Evolutionary conservation across 1,140 invertebrate genomes (phyloP).

Genomic region (Manduca sexta): DNA sequence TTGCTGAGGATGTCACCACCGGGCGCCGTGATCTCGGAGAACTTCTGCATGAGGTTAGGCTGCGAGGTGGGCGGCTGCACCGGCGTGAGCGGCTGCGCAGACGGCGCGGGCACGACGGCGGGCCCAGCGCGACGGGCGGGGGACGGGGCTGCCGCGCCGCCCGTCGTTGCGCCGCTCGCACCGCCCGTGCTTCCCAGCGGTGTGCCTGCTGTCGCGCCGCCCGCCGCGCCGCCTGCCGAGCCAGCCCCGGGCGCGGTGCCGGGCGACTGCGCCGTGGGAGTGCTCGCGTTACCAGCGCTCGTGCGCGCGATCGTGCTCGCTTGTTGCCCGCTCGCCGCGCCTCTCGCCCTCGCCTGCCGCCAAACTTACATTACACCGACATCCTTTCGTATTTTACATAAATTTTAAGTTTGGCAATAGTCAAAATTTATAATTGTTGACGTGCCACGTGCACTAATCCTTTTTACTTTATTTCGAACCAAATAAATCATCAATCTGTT

Average conservation of each 20-base stretch:
- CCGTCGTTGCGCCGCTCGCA: conserved; percentile 24
- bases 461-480: no score
- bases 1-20: conserved; percentile 90
- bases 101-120: conserved; percentile 72
- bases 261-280: conserved; percentile 56
- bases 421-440: no score
- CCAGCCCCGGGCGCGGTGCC: conserved; percentile 43
- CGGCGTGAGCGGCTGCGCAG: conserved; percentile 48
- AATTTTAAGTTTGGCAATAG: no score
- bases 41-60: conserved; percentile 87
- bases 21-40: conserved; percentile 86
- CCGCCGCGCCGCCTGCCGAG: conserved; percentile 21
- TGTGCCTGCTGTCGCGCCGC: no score
- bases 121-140: conserved; percentile 73
- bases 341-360: conserved; percentile 65
- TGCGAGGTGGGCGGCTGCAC: conserved; percentile 63
- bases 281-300: conserved; percentile 64
- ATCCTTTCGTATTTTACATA: not conserved
- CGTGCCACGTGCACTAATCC: no score
- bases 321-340: conserved; percentile 53
- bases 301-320: conserved; percentile 66
- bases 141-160: conserved; percentile 28
- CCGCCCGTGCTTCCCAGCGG: conserved; percentile 27
- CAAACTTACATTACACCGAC: conserved; percentile 6
- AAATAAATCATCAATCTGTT: no score